Base-by-base conservation (phyloP, 2,888 invertebrate genomes). In the Sinopyrophorus schimmeli region DNA sequence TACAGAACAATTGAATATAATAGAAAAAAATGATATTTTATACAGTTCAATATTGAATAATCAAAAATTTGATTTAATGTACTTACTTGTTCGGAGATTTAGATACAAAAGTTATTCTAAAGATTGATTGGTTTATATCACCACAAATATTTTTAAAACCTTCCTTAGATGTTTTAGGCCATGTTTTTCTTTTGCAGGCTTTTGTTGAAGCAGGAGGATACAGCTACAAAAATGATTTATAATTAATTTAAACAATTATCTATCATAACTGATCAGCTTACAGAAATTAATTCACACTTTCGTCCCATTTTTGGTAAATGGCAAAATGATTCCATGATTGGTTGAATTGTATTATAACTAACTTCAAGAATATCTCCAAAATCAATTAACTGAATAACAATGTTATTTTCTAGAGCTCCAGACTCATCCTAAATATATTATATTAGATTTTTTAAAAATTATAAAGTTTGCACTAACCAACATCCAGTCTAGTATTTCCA, bases 401-500 rank as follows among this genome's bases (percentile, higher is more conserved):
- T 39, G 0, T 37, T 10, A 6, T 16, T 12, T 17, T 35, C 10
- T 5, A 3, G 6, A 5, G 3, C 1, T 9, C 16, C 30, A 14
- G 20, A 2, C 12, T 3, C 0, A 24, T 26, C 17, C 24, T 10
- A 23, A 7, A 12, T 5, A 2, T 9, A n/a, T 15, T 3, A 4
- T n/a, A 20, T 15, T 6, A 26, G 2, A 18, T 3, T 2, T 12
- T 15, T 16, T n/a, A 21, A 21, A 26, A 39, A 9, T 2, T 7
- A 5, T 3, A 35, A 20, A 12, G 1, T 9, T n/a, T n/a, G n/a
- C 10, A 34, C 32, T 43, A 21, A 51, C 51, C 41, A 37, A 12
- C 6, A 14, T 12, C 51, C 51, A 52, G 23, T 52, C 32, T 3
- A 47, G 3, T 10, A 52, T 32, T 42, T 52, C 47, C 9, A 20